These are phyloP conservation scores for Xylota segnis DNA, from an alignment of 2,888 invertebrate genomes.

Conservation along the genomic window DNA sequence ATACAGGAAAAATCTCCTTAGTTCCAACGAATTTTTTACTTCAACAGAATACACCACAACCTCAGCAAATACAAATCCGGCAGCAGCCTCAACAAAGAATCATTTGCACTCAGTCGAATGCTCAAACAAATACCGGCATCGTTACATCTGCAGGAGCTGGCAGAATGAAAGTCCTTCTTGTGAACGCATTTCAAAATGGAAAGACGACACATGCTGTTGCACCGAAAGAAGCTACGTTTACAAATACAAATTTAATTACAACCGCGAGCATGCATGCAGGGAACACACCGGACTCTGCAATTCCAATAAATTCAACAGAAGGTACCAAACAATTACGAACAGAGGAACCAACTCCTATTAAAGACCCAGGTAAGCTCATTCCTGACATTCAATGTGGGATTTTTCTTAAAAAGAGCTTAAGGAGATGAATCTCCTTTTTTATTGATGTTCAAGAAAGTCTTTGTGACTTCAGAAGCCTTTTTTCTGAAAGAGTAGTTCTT, in stretches of 20 bases:
- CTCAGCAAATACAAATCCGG: slow-evolving; percentile 70
- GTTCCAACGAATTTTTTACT: slow-evolving; percentile 84
- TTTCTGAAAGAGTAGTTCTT: no score
- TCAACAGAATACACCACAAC: slow-evolving; percentile 79
- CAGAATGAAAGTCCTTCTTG: slow-evolving; percentile 83
- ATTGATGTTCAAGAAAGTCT: no score
- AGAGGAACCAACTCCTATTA: slow-evolving; percentile 31
- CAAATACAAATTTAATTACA: slow-evolving; percentile 25
- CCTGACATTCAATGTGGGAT: no score
- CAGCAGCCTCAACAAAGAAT: slow-evolving; percentile 77
- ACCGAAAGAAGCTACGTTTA: slow-evolving; percentile 34
- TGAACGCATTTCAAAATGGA: slow-evolving; percentile 80
- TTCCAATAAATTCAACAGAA: slow-evolving; percentile 26
- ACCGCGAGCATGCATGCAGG: slow-evolving; percentile 22
- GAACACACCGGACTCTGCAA: slow-evolving; percentile 6
- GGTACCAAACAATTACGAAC: not conserved
- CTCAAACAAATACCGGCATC: slow-evolving; percentile 74
- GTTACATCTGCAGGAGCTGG: slow-evolving; percentile 80
- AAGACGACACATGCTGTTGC: slow-evolving; percentile 20
- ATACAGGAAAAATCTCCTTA: slow-evolving; percentile 82
- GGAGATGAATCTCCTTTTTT: no score
- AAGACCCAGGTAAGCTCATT: slow-evolving; percentile 42
- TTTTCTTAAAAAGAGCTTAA: no score
- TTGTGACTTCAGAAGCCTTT: no score
- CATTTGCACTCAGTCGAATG: slow-evolving; percentile 70